Evolutionary conservation across 1,140 invertebrate genomes (phyloP), one percentile per base, ranked within the genome.

Genomic region (Colletes latitarsis): DNA sequence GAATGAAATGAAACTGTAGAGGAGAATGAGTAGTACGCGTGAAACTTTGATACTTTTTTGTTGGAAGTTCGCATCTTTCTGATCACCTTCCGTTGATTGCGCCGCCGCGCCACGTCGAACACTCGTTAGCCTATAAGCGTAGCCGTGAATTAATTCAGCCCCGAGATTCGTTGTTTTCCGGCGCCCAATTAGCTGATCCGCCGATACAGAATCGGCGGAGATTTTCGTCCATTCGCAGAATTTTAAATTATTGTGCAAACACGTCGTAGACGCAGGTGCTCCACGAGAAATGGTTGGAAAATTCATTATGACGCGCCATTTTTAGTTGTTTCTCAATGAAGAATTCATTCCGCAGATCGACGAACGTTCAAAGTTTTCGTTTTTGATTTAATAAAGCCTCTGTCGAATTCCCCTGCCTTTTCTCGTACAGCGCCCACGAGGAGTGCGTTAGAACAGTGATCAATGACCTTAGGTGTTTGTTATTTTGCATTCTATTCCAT

Each of bases 21-120:
- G 49, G 69, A 78, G 46, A 41, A 46, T 10, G 17, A n/a, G 17
- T 10, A 68, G 66, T 30, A 52, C n/a, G 83, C 76, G 82, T 73
- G 72, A 67, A 77, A 75, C 66, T 19, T 49, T 9, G n/a, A 19
- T 19, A 30, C 21, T 62, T 72, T n/a, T 62, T 52, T 46, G 41
- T 49, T 46, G 46, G 30, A 52, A 55, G 49, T 68, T 49, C 14
- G 43, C 62, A 60, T 62, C 72, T 80, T 74, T 72, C 72, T 74
- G 71, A 75, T 74, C 78, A 80, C 78, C 77, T 79, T 79, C 53
- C 79, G 84, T 80, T 75, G 77, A 39, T 41, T 17, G 60, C 46
- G 58, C 30, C 74, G 46, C 55, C 43, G 55, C 17, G 55, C 17
- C 39, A 63, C 71, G 63, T 64, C 77, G 60, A 79, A 55, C n/a